Base-by-base conservation (phyloP, 2,113 vertebrate species). In the Elephas maximus region DNA sequence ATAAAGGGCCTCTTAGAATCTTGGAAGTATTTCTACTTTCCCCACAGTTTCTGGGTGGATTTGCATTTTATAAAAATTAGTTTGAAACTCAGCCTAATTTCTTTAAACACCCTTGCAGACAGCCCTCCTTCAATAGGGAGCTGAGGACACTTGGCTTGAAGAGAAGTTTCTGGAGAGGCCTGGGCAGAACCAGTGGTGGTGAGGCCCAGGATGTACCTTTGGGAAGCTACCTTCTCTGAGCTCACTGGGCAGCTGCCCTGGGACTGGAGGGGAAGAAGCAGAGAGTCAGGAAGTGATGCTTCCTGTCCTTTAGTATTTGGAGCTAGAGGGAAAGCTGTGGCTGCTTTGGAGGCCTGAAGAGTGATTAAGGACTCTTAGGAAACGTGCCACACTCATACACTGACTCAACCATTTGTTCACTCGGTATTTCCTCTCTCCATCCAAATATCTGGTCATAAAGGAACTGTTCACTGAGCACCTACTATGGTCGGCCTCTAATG, bases 41-140 rank as follows among this genome's bases (percentile, higher is more conserved):
- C 8, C 85, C 21, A 28, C 20, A 45, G 87, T 37, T 57, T 69
- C 37, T 69, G 23, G 69, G 48, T 10, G 15, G 48, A 78, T 67
- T 77, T 63, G 53, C 67, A 82, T 74, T 73, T 88, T 78, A 65
- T 74, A 84, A 83, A 89, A 83, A 28, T 94, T 77, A 77, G 79
- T 37, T 48, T 30, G 80, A 84, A 30, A 69, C 9, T 84, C 17
- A 84, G 51, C 7, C 53, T 8, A 82, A 37, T 24, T 60, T 88
- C 78, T 82, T 82, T 53, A 76, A 89, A 53, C 1, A 44, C 26
- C 6, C 18, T 62, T 37, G 41, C 17, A 69, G 48, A 69, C 11
- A 78, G 48, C 1, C 45, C 6, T 57, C 8, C 30, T 30, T 57
- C 30, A 53, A n/a, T 44, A 45, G n/a, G 30, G 12, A 73, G 41